Conservation (phyloP, 2,113 vertebrate species). For the Cephalophus harveyi region DNA sequence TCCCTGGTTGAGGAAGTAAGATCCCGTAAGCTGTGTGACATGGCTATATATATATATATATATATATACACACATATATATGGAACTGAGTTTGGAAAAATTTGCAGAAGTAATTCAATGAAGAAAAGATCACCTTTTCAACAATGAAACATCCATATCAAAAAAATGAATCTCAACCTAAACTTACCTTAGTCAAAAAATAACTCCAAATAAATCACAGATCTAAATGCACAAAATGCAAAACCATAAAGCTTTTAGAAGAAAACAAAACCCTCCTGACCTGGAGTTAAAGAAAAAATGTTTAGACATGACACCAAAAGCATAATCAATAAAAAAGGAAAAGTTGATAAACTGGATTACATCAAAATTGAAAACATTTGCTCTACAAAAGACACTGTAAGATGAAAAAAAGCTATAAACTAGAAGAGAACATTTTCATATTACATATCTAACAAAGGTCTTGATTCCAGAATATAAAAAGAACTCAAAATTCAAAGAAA, state of each 20-base stretch:
- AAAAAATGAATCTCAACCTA: background rate
- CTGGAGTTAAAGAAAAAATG: background rate
- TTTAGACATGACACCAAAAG: constrained; percentile 15
- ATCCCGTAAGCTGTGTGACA: background rate
- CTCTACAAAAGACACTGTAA: constrained; percentile 10
- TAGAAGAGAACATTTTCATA: background rate
- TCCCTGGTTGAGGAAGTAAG: background rate
- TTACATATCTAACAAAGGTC: background rate
- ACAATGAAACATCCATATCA: background rate
- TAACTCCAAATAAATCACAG: constrained; percentile 24
- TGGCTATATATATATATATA: background rate
- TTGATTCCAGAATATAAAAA: background rate
- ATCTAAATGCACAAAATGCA: background rate
- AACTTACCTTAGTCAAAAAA: background rate
- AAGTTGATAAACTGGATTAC: background rate
- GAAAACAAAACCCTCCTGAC: background rate
- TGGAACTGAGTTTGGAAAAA: background rate
- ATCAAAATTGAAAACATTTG: background rate
- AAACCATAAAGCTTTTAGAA: constrained; percentile 4
- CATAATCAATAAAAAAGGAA: background rate
- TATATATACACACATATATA: background rate
- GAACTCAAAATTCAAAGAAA: background rate
- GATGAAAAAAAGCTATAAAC: background rate
- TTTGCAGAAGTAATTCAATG: background rate
- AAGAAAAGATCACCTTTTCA: background rate